phyloP scores from a whole-genome alignment of 1,140 invertebrate genomes.

The Diachasma alloeum region DNA sequence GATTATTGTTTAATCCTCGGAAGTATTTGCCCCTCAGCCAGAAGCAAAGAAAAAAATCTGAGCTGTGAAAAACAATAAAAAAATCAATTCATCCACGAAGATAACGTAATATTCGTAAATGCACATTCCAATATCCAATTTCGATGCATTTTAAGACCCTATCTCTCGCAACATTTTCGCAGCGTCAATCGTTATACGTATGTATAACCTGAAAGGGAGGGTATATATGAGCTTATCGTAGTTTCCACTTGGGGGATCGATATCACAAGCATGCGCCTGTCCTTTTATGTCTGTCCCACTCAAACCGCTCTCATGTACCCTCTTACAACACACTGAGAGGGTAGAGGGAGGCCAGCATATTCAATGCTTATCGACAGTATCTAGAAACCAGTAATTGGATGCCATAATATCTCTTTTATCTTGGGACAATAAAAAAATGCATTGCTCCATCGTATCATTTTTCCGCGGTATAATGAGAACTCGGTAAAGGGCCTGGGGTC shows the following conservation, averaged over 20 bases:
- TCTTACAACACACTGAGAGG: neutral
- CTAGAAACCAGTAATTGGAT: constrained; percentile 27
- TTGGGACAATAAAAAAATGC: constrained; percentile 7
- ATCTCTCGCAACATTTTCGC: constrained; percentile 24
- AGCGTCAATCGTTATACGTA: constrained; percentile 26
- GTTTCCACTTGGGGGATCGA: constrained; percentile 30
- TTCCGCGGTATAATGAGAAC: neutral
- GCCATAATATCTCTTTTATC: constrained; percentile 27
- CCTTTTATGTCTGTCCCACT: constrained; percentile 7
- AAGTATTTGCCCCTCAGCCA: too few relatives aligned
- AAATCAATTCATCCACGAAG: neutral
- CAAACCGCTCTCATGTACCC: constrained; percentile 14
- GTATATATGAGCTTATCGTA: constrained; percentile 24
- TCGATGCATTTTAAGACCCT: constrained; percentile 10
- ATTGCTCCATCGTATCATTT: neutral
- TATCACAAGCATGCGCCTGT: constrained; percentile 32
- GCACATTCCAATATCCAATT: constrained; percentile 23
- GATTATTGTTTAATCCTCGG: too few relatives aligned
- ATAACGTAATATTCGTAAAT: neutral
- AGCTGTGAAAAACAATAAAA: too few relatives aligned
- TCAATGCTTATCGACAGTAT: constrained; percentile 24
- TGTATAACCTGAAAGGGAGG: neutral
- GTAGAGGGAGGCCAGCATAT: neutral
- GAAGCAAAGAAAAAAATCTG: constrained; percentile 1
- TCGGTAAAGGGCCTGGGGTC: neutral